Evolutionary conservation across 1,140 invertebrate species (phyloP).

Genomic region (Bombyx mandarina): DNA sequence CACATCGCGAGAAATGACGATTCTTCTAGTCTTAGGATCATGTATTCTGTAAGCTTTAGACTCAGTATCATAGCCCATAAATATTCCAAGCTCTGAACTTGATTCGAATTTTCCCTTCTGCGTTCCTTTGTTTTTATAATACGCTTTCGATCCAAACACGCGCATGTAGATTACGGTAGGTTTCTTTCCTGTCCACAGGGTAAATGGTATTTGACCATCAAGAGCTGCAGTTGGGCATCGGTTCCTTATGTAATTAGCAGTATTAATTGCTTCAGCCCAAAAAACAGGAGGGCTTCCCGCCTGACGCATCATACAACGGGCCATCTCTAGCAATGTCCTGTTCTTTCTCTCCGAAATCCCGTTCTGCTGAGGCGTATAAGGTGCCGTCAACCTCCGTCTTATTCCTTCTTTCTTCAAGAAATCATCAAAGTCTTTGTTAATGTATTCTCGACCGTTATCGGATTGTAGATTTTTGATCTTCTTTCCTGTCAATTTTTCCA

Average conservation of each 20-base stretch:
- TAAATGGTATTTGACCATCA: conserved; percentile 13
- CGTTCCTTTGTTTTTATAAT: conserved; percentile 13
- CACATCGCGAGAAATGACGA: conserved; percentile 14
- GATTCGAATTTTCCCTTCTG: conserved; percentile 15
- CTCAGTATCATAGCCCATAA: conserved; percentile 8
- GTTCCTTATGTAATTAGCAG: background rate
- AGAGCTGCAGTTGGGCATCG: conserved; percentile 9
- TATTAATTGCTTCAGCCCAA: conserved; percentile 1
- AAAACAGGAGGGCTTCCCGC: background rate
- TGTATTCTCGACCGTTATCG: too few species aligned
- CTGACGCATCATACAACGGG: conserved; percentile 2
- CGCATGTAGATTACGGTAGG: conserved; percentile 19
- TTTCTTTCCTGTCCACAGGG: conserved; percentile 25
- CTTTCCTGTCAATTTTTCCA: too few species aligned
- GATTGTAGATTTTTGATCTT: too few species aligned
- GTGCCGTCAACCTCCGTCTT: background rate
- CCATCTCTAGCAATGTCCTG: background rate
- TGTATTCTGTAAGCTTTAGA: conserved; percentile 13
- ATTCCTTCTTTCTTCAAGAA: too few species aligned
- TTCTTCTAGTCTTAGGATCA: conserved; percentile 12
- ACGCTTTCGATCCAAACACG: conserved; percentile 13
- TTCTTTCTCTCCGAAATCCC: conserved; percentile 1
- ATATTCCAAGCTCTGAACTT: conserved; percentile 14
- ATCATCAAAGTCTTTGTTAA: too few species aligned
- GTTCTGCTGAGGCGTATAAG: conserved; percentile 1